phyloP scores from a whole-genome alignment of 2,888 invertebrate genomes.

The Thumatha senex region DNA sequence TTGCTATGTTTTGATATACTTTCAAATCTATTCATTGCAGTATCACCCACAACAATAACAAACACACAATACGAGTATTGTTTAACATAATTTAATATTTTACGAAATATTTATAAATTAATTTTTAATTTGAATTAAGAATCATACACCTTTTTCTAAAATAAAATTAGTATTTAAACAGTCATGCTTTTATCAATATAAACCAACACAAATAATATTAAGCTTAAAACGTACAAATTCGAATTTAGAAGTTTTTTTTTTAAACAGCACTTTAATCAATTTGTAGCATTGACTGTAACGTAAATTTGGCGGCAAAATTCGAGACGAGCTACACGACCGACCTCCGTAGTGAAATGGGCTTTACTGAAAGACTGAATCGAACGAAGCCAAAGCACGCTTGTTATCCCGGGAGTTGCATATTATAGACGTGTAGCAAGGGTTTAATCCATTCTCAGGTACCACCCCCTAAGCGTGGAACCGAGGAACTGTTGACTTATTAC shows the following conservation, averaged over 20 bases:
- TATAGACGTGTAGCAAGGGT: slow-evolving; percentile 11
- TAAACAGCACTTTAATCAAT: too few species aligned
- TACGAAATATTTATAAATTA: not conserved
- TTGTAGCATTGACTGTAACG: slow-evolving; percentile 17
- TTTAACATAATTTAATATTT: slow-evolving; percentile 18
- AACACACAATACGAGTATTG: slow-evolving; percentile 22
- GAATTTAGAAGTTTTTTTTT: too few species aligned
- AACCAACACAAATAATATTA: not conserved
- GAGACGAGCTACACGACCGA: slow-evolving; percentile 30
- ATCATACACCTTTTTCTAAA: too few species aligned
- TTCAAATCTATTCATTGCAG: slow-evolving; percentile 74
- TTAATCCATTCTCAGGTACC: slow-evolving; percentile 19
- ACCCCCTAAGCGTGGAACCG: too few species aligned
- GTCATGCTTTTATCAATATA: not conserved
- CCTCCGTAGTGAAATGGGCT: slow-evolving; percentile 22
- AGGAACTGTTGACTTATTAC: too few species aligned
- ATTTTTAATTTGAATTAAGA: too few species aligned
- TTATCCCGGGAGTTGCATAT: slow-evolving; percentile 7
- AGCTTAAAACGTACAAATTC: too few species aligned
- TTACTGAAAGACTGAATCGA: slow-evolving; percentile 37
- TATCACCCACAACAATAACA: slow-evolving; percentile 15
- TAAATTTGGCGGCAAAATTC: slow-evolving; percentile 56
- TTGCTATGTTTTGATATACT: slow-evolving; percentile 56
- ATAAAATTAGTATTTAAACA: not conserved
- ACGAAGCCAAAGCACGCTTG: not conserved